Evolutionary conservation across 1,140 invertebrate genomes (phyloP).

Genomic region (Schlechtendalia chinensis): DNA sequence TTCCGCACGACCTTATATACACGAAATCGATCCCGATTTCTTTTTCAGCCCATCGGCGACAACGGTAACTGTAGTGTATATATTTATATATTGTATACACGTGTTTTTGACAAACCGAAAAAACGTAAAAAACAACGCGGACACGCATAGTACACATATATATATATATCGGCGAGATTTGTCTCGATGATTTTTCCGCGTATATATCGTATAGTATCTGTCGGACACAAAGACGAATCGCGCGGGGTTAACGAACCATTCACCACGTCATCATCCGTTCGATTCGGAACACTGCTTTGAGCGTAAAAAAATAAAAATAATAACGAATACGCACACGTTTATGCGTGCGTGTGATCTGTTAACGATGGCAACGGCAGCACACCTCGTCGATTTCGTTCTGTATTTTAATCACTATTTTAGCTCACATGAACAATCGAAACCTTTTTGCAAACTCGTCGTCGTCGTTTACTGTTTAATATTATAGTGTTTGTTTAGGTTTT

Average conservation of each 20-base stretch:
- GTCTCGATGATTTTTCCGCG: background rate
- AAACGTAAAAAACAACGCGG: background rate
- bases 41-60: background rate
- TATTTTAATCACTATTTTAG: background rate
- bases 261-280: background rate
- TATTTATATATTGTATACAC: too few species aligned
- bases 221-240: slow-evolving; percentile 10
- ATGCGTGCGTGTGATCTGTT: background rate
- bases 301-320: background rate
- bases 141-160: background rate
- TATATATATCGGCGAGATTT: background rate
- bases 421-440: background rate
- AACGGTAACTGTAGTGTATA: too few species aligned
- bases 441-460: too few species aligned
- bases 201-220: background rate
- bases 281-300: background rate
- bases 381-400: background rate
- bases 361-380: background rate
- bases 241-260: slow-evolving; percentile 13
- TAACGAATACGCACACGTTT: background rate
- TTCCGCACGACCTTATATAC: background rate
- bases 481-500: background rate
- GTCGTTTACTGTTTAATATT: background rate
- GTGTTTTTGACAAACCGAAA: background rate
- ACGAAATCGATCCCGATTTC: background rate